Base-by-base conservation (phyloP, 1,140 invertebrate species). In the Conus ventricosus region DNA sequence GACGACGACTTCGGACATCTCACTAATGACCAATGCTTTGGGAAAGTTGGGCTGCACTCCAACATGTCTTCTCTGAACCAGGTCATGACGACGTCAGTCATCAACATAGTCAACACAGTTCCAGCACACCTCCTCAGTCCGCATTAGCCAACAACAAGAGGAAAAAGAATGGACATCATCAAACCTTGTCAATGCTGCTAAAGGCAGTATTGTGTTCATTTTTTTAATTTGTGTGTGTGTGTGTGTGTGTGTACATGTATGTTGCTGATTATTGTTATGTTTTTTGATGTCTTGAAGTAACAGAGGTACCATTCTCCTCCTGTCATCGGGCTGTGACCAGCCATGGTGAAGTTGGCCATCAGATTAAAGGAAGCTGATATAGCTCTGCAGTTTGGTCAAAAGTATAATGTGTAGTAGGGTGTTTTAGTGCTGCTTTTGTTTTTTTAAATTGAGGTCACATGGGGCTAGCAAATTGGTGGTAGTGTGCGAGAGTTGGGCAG, bases 161-260 rank as follows among this genome's bases (percentile, higher is more conserved):
- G 84, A 90, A 90, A 76, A 85, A 67, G 11, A 86, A 71, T 55
- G 88, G 88, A 87, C 81, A 83, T 90, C 84, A 87, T 88, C 3
- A 90, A 90, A 67, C 85, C 85, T n/a, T n/a, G 71, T 57, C 15
- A 54, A 17, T 51, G 25, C 71, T 57, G 85, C 20, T 5, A 87
- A 87, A 27, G 80, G n/a, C 60, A 80, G 85, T 87, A 27, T 54
- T 54, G 85, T 87, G 25, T 55, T 71, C 67, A 71, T 20, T n/a
- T 71, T 71, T 20, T 20, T n/a, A 5, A 0, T 71, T 71, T 39
- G 39, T 39, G 39, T 39, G 39, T 39, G 39, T 39, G 39, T 39
- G 39, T 39, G 13, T 20, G 0, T n/a, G 11, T 11, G 11, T 7
- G 6, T 71, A 7, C 20, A 0, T 23, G 20, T 13, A 0, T 39